Evolutionary conservation across 2,797 vertebrate genomes (phyloP).

Genomic region (Trichosurus vulpecula): DNA sequence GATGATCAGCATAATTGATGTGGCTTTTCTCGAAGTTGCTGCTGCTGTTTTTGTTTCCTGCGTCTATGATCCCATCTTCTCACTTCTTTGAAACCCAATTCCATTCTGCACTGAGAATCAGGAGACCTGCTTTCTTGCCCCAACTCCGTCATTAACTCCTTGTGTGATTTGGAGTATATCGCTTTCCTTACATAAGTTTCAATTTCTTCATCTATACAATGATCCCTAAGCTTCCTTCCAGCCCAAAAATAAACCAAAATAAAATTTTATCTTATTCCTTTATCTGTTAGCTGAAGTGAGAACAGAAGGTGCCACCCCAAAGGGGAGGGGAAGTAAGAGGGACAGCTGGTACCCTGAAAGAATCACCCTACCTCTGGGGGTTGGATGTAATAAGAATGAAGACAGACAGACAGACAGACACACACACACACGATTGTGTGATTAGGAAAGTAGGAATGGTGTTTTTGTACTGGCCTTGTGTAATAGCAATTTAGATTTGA

Average conservation of each 20-base stretch:
- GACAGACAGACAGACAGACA: neutral
- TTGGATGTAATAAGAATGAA: neutral
- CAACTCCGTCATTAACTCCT: neutral
- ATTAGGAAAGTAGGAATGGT: neutral
- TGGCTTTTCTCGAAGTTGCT: neutral
- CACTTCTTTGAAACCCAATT: neutral
- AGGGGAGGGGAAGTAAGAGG: neutral
- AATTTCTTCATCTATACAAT: neutral
- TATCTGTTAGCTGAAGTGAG: neutral
- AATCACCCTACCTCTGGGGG: neutral
- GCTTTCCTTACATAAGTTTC: neutral
- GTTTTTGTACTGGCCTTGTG: neutral
- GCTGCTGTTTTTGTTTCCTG: neutral
- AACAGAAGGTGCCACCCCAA: neutral
- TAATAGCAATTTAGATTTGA: too few species aligned
- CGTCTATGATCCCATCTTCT: neutral
- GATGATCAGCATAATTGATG: neutral
- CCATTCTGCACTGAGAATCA: neutral
- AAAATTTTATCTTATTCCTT: neutral
- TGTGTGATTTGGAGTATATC: neutral
- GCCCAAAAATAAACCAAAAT: neutral
- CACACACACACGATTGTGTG: neutral
- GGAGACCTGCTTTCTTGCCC: neutral
- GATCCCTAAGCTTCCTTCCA: neutral
- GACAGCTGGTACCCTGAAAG: neutral